Conservation (phyloP, 2,113 vertebrate genomes). For the Burhinus bistriatus region DNA sequence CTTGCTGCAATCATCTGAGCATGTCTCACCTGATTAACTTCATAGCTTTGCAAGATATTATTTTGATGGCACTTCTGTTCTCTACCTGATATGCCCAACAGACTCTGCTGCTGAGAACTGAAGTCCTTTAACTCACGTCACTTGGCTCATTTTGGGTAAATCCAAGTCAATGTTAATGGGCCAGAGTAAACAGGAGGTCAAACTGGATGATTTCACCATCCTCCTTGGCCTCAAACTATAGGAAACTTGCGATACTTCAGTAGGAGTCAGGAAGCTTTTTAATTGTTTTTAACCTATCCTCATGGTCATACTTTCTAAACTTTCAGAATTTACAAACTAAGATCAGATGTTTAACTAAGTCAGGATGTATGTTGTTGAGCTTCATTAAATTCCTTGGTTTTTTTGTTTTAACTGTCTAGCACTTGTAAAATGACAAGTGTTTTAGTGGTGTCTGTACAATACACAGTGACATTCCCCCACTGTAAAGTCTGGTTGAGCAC, state of each 20-base stretch:
- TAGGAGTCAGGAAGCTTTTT: neutral
- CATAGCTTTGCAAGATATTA: neutral
- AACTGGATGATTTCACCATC: neutral
- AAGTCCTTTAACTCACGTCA: neutral
- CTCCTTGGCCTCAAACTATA: neutral
- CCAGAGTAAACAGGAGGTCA: neutral
- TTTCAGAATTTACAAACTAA: neutral
- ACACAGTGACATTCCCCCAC: neutral
- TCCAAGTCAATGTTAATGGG: neutral
- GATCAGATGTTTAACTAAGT: neutral
- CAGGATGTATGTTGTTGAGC: neutral
- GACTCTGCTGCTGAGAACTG: neutral
- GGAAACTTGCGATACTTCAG: neutral
- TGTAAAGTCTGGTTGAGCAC: neutral
- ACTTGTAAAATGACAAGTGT: neutral
- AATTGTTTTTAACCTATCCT: neutral
- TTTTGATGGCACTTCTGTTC: neutral
- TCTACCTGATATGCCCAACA: neutral
- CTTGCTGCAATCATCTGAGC: neutral
- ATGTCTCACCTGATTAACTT: neutral
- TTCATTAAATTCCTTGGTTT: neutral
- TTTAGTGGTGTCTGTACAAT: neutral
- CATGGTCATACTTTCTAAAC: neutral
- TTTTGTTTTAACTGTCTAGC: neutral
- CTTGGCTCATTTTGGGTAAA: neutral